A percentile compares a stretch with the other conserved stretches of the same genome.
These are phyloP conservation scores for Ailurus styani DNA, from an alignment of 2,113 vertebrate genomes.

Conservation along the genomic window DNA sequence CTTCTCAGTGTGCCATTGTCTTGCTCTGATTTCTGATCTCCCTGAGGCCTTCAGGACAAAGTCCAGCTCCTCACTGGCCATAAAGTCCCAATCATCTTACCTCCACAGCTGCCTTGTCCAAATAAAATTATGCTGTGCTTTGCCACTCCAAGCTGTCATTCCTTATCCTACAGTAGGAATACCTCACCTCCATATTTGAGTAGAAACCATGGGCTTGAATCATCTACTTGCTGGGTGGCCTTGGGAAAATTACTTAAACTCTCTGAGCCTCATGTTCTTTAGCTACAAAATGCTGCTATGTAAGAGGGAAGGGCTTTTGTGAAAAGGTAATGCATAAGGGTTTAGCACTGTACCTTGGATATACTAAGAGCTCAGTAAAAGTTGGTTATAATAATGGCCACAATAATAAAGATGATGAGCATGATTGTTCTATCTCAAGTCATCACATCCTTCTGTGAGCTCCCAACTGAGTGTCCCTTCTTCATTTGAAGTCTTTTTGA, in stretches of 20 bases:
- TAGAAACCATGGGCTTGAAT: background rate
- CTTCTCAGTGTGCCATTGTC: background rate
- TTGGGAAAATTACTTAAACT: background rate
- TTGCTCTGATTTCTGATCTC: background rate
- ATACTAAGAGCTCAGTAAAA: background rate
- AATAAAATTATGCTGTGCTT: background rate
- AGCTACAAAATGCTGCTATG: background rate
- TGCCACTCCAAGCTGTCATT: background rate
- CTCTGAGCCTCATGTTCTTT: background rate
- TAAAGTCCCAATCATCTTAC: background rate
- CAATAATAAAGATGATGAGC: background rate
- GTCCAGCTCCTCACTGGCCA: background rate
- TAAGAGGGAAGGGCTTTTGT: background rate
- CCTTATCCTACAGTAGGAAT: background rate
- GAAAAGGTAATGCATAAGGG: background rate
- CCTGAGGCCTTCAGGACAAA: background rate
- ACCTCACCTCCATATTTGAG: background rate
- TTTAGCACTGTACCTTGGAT: background rate
- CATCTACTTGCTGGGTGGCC: background rate
- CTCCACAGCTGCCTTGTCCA: too few species aligned
- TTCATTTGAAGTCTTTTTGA: background rate
- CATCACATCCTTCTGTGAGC: background rate
- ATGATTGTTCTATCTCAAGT: background rate
- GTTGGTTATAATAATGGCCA: background rate
- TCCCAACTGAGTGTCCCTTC: background rate